Evolutionary conservation across 2,888 invertebrate species (phyloP).

Genomic region (Lasius platythorax): DNA sequence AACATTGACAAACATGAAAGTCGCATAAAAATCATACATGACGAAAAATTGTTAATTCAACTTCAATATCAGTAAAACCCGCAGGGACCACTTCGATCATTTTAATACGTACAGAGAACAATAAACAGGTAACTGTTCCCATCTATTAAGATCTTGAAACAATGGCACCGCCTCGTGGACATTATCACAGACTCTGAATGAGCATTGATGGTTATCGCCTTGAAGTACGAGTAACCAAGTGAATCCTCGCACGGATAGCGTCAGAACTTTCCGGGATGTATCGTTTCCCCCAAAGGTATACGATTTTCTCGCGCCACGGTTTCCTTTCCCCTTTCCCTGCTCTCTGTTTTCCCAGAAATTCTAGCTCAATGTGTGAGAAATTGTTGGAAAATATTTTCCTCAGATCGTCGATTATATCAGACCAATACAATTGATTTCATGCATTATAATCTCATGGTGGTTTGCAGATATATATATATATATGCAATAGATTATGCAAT

Average conservation of each 20-base stretch:
- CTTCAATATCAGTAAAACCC: neutral
- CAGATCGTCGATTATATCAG: neutral
- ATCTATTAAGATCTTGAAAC: constrained; percentile 76
- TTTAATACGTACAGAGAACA: constrained; percentile 81
- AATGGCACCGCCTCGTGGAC: constrained; percentile 76
- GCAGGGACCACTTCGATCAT: constrained; percentile 76
- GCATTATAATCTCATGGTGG: constrained; percentile 19
- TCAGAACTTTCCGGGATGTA: constrained; percentile 74
- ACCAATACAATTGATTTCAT: constrained; percentile 33
- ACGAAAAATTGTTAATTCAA: constrained; percentile 18
- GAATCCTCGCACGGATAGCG: constrained; percentile 77
- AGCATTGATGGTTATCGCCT: constrained; percentile 79
- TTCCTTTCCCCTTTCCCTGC: neutral
- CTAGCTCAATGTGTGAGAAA: constrained; percentile 38
- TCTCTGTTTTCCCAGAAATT: constrained; percentile 40
- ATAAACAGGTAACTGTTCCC: constrained; percentile 78
- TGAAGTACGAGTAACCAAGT: constrained; percentile 76
- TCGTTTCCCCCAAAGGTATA: constrained; percentile 57
- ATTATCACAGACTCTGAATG: constrained; percentile 79
- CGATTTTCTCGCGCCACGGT: constrained; percentile 48
- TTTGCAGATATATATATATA: neutral
- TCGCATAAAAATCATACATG: neutral
- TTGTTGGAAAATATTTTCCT: constrained; percentile 35
- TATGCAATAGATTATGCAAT: neutral
- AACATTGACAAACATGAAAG: neutral